Evolutionary conservation across 2,888 invertebrate genomes (phyloP), one percentile per base, ranked within the genome.

Genomic region (Sesamia inferens): DNA sequence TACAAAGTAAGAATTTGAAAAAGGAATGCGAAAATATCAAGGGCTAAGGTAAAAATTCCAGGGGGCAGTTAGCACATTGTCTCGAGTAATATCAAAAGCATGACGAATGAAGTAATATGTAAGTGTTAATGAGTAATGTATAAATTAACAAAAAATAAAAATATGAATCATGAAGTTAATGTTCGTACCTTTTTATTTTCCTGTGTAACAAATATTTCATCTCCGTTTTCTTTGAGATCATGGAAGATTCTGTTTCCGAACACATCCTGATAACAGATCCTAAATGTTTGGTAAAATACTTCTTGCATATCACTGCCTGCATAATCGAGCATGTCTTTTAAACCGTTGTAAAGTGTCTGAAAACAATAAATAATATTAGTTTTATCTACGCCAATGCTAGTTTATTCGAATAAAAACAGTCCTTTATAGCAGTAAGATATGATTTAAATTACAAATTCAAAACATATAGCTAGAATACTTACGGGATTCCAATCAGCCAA

Each of bases 401-500:
- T 31, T 31, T 31, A 31, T 31, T 31, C 31, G 31, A 31, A 2
- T 31, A 31, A 31, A 3, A 31, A 31, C 31, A 31, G 31, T 31
- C 31, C 31, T 31, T 31, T 44, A 0, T 0, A 7, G 13, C 22
- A 63, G 8, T 24, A 6, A 10, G 1, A 14, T 67, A 64, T 44
- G 14, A 14, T 65, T 65, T n/a, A 24, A 64, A 65, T 44, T 44
- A 4, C 44, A 64, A 65, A 22, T 68, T 71, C 13, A 44, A 44
- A 13, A 5, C 4, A 6, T 31, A 24, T 16, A 48, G 16, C 31
- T 31, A 54, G 31, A 55, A 44, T 78, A 94, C 97, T 96, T 92
- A 98, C 98, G 54, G 98, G 98, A 96, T 99, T 99, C 97, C 98
- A 99, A 90, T 99, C 99, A 65, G 97, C 97, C 54, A 99, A 96